Conservation (phyloP, 2,113 vertebrate species). For the Ursus arctos region DNA sequence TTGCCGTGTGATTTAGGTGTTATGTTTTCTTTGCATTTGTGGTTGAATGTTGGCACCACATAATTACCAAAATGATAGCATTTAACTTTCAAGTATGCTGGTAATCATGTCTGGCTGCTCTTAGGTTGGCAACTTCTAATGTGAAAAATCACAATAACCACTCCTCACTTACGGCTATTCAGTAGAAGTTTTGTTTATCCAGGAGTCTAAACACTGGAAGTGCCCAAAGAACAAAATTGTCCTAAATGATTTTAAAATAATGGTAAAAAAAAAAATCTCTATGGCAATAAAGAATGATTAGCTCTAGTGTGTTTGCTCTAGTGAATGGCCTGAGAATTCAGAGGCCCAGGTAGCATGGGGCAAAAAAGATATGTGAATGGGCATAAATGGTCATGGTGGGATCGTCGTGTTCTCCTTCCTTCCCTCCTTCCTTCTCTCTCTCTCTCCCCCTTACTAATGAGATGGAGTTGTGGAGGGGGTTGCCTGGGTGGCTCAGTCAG, state of each 20-base stretch:
- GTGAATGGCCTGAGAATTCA: not conserved
- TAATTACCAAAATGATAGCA: slow-evolving; percentile 57
- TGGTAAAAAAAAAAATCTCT: not conserved
- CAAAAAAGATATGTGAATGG: not conserved
- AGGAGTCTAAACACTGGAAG: not conserved
- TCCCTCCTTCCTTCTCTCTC: not conserved
- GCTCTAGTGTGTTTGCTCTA: not conserved
- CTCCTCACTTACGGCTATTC: not conserved
- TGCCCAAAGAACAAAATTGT: slow-evolving; percentile 33
- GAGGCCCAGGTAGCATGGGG: not conserved
- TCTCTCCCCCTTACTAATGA: not conserved
- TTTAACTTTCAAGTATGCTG: slow-evolving; percentile 28
- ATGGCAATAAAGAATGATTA: not conserved
- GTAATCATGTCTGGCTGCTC: not conserved
- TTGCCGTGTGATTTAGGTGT: not conserved
- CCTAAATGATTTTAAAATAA: slow-evolving; percentile 38
- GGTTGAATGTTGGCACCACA: slow-evolving; percentile 18
- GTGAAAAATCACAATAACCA: slow-evolving; percentile 30
- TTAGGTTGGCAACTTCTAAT: not conserved
- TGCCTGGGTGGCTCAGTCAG: no score
- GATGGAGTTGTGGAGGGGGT: not conserved
- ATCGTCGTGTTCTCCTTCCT: not conserved
- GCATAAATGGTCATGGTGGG: not conserved
- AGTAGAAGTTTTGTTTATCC: not conserved
- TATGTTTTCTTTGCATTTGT: slow-evolving; percentile 52